A percentile compares a stretch with the other conserved stretches of the same genome.
Evolutionary conservation across 2,888 invertebrate species (phyloP).

Genomic region (Cosmorhoe ocellata): DNA sequence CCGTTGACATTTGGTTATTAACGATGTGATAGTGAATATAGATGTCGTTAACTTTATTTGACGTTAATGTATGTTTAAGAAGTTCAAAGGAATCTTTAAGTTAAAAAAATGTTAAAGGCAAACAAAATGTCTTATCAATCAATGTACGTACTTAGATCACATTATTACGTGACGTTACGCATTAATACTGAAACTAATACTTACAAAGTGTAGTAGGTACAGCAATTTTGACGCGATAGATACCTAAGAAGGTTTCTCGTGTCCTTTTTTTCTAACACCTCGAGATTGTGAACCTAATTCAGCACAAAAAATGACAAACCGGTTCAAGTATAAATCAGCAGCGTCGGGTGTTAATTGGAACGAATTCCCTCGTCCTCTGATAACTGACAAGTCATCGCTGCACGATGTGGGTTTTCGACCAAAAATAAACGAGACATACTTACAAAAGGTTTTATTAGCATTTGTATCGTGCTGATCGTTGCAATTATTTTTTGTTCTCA

Average conservation of each 20-base stretch:
- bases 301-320: slow-evolving; percentile 65
- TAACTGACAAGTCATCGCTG: slow-evolving; percentile 45
- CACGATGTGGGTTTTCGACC: slow-evolving; percentile 33
- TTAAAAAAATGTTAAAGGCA: no score
- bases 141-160: no score
- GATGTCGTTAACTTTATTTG: slow-evolving; percentile 19
- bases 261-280: slow-evolving; percentile 60
- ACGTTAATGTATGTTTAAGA: slow-evolving; percentile 19
- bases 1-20: slow-evolving; percentile 25
- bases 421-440: slow-evolving; percentile 29
- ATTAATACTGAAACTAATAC: no score
- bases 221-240: slow-evolving; percentile 8
- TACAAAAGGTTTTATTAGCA: slow-evolving; percentile 24
- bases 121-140: no score
- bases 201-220: slow-evolving; percentile 5
- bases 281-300: slow-evolving; percentile 52
- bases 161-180: no score
- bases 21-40: slow-evolving; percentile 22
- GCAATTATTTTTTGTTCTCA: slow-evolving; percentile 21
- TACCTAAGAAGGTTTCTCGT: slow-evolving; percentile 35
- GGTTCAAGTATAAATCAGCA: slow-evolving; percentile 66
- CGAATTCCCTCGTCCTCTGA: slow-evolving; percentile 65
- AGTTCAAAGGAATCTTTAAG: slow-evolving; percentile 7
- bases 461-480: slow-evolving; percentile 27
- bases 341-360: slow-evolving; percentile 75